phyloP scores from a whole-genome alignment of 2,888 invertebrate genomes.

The Agonopterix arenella region DNA sequence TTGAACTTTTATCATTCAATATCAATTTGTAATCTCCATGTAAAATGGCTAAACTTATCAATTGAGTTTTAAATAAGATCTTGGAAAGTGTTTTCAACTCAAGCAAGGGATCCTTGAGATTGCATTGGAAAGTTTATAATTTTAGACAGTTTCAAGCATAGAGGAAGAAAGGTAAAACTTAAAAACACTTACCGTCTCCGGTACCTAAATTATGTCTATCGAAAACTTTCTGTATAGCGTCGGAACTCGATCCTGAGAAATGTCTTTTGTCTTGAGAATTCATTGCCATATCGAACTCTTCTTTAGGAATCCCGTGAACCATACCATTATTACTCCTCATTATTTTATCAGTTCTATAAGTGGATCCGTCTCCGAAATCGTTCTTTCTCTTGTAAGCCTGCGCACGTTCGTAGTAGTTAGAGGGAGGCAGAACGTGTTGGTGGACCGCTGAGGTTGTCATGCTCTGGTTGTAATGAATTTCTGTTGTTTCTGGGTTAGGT shows the following conservation, averaged over 20 bases:
- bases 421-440: conserved; percentile 47
- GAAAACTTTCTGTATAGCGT: conserved; percentile 51
- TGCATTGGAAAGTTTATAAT: conserved; percentile 12
- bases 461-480: conserved; percentile 54
- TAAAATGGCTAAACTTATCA: too few species aligned
- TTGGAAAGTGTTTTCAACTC: background rate
- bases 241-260: conserved; percentile 49
- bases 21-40: too few species aligned
- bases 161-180: conserved; percentile 15
- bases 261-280: conserved; percentile 48
- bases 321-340: conserved; percentile 57
- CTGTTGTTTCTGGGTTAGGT: conserved; percentile 57
- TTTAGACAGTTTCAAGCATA: conserved; percentile 30
- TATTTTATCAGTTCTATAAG: conserved; percentile 60
- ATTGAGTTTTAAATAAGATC: background rate
- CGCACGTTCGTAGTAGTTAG: conserved; percentile 55
- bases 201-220: conserved; percentile 60
- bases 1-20: too few species aligned
- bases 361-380: conserved; percentile 55
- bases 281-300: conserved; percentile 48
- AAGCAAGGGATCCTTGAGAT: conserved; percentile 7
- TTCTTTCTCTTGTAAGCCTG: conserved; percentile 60
- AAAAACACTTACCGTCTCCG: conserved; percentile 57
- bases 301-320: conserved; percentile 47
- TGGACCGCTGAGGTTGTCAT: conserved; percentile 37